phyloP scores from a whole-genome alignment of 1,140 invertebrate species.

The Macrostomum lignano region DNA sequence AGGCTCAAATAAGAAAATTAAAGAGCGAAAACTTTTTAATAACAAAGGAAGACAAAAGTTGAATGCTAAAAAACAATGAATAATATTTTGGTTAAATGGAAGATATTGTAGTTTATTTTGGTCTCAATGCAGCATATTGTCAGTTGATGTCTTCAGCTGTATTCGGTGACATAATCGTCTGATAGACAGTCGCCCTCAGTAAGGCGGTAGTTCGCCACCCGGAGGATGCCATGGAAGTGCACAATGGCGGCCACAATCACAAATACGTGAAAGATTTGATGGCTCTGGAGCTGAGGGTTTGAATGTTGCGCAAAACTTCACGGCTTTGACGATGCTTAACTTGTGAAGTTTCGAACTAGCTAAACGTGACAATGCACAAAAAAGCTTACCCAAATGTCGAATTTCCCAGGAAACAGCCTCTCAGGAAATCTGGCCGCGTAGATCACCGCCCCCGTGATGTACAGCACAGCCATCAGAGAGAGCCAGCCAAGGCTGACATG shows the following conservation, averaged over 20 bases:
- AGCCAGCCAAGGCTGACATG: slow-evolving; percentile 8
- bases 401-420: slow-evolving; percentile 9
- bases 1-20: too few species aligned
- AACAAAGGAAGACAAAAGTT: too few species aligned
- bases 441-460: slow-evolving; percentile 8
- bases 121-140: too few species aligned
- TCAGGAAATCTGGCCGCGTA: slow-evolving; percentile 9
- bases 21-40: too few species aligned
- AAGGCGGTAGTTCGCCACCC: slow-evolving; percentile 5
- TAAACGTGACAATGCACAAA: background rate
- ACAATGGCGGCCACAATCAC: slow-evolving; percentile 6
- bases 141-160: too few species aligned
- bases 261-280: slow-evolving; percentile 9
- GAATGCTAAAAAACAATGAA: too few species aligned
- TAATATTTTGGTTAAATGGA: too few species aligned
- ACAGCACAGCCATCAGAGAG: slow-evolving; percentile 8
- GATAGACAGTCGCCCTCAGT: too few species aligned
- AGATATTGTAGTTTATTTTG: too few species aligned
- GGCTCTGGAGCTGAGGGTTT: slow-evolving; percentile 8
- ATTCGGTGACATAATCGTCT: too few species aligned
- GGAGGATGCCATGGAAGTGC: slow-evolving; percentile 3
- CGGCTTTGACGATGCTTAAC: slow-evolving; percentile 6
- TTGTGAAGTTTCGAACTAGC: background rate
- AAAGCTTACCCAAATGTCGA: slow-evolving; percentile 9
- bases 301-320: background rate